These are phyloP conservation scores for Psilopsiagon aymara DNA, from an alignment of 2,113 vertebrate genomes.

Conservation along the genomic window DNA sequence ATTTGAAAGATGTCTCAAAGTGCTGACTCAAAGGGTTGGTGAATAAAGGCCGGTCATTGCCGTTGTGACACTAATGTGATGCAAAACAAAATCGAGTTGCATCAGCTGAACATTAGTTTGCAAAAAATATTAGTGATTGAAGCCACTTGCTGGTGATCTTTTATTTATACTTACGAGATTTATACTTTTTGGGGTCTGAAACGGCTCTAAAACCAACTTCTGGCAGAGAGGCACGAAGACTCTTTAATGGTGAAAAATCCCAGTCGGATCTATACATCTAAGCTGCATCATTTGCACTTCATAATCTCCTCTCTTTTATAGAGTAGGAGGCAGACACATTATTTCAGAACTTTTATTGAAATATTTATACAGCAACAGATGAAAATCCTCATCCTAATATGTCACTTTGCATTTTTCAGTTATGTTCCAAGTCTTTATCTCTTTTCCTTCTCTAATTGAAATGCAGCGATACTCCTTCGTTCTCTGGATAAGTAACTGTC, in stretches of 20 bases:
- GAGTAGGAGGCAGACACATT: constrained; percentile 54
- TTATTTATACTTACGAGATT: constrained; percentile 74
- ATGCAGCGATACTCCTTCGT: constrained; percentile 1
- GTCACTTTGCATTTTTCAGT: constrained; percentile 42
- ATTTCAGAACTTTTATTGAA: constrained; percentile 70
- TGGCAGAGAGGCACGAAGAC: constrained; percentile 10
- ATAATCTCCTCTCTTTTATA: constrained; percentile 32
- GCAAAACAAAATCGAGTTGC: constrained; percentile 80
- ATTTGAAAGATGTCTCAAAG: constrained; percentile 81
- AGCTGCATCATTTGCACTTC: constrained; percentile 41
- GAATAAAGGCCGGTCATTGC: constrained; percentile 78
- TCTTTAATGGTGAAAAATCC: constrained; percentile 57
- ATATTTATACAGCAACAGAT: constrained; percentile 70
- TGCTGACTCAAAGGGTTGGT: constrained; percentile 83
- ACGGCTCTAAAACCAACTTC: constrained; percentile 18
- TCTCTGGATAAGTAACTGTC: constrained; percentile 31
- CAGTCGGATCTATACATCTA: constrained; percentile 46
- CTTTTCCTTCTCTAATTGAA: constrained; percentile 47
- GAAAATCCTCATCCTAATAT: constrained; percentile 66
- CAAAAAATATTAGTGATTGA: constrained; percentile 79
- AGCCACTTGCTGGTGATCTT: constrained; percentile 74
- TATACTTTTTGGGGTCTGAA: constrained; percentile 58
- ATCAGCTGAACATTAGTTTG: constrained; percentile 80
- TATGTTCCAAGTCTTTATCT: constrained; percentile 61
- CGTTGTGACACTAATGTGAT: constrained; percentile 77